A percentile compares a stretch with the other conserved stretches of the same genome.
Evolutionary conservation across 2,113 vertebrate genomes (phyloP).

Genomic region (Colinus virginianus): DNA sequence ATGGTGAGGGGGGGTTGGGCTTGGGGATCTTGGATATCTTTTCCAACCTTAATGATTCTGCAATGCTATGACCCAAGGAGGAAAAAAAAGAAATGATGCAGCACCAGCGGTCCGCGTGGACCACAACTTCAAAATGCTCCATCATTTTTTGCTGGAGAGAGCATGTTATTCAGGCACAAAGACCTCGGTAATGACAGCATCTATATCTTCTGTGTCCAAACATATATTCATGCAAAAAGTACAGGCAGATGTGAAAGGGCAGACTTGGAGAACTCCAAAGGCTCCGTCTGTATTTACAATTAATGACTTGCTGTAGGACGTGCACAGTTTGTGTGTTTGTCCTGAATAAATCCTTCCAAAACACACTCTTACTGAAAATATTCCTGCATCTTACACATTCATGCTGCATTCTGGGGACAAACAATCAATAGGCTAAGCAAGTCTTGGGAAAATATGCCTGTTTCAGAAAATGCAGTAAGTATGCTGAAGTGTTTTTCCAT

Average conservation of each 20-base stretch:
- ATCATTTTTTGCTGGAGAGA: neutral
- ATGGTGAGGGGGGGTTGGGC: too few relatives aligned
- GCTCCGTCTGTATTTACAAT: neutral
- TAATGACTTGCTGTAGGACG: neutral
- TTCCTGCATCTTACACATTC: neutral
- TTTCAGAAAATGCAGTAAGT: neutral
- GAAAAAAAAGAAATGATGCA: neutral
- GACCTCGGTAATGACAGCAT: neutral
- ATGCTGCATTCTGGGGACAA: fast-evolving
- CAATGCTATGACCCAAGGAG: fast-evolving
- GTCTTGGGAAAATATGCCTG: neutral
- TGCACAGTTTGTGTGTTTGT: fast-evolving
- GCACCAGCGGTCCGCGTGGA: fast-evolving
- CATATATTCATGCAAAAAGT: neutral
- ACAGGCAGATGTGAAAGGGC: neutral
- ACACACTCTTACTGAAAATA: neutral
- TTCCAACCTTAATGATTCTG: too few relatives aligned
- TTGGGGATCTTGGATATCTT: too few relatives aligned
- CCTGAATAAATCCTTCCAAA: conserved; percentile 12
- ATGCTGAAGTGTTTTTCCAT: neutral
- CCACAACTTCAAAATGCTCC: neutral
- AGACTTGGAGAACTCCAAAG: neutral
- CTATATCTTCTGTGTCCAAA: neutral
- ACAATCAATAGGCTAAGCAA: neutral
- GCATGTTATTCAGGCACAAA: neutral